These are phyloP conservation scores for Scaptomyza montana DNA, from an alignment of 1,140 invertebrate genomes.

Conservation along the genomic window DNA sequence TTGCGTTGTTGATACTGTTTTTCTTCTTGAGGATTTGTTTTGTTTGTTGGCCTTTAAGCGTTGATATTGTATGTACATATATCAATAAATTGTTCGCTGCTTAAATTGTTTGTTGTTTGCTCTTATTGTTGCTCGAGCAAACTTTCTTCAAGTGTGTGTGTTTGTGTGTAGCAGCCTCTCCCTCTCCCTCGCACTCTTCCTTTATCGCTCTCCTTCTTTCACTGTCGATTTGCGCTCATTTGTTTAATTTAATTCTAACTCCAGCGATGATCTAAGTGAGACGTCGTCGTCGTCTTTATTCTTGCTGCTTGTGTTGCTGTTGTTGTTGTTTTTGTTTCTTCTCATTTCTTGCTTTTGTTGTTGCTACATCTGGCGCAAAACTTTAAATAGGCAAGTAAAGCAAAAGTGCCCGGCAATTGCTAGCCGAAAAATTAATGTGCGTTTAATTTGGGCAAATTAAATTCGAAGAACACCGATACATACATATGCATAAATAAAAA, in stretches of 20 bases:
- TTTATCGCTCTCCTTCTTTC: background rate
- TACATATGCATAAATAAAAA: background rate
- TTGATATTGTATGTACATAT: conserved; percentile 13
- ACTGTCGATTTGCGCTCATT: conserved; percentile 49
- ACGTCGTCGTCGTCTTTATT: conserved; percentile 49
- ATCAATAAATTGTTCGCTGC: conserved; percentile 46
- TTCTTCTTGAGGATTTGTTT: conserved; percentile 13
- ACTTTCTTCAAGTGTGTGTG: conserved; percentile 18
- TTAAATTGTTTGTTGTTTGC: conserved; percentile 30
- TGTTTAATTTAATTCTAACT: conserved; percentile 79
- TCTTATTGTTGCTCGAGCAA: conserved; percentile 13
- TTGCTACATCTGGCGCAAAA: conserved; percentile 62
- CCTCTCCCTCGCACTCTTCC: background rate
- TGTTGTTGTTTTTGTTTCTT: conserved; percentile 18
- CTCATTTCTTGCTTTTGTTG: conserved; percentile 21
- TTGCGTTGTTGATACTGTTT: too few species aligned
- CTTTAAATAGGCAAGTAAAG: conserved; percentile 45
- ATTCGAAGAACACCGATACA: conserved; percentile 41
- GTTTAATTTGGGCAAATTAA: conserved; percentile 75
- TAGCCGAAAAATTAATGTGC: conserved; percentile 71
- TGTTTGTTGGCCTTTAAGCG: conserved; percentile 61
- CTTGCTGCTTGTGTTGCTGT: conserved; percentile 47
- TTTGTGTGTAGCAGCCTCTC: too few species aligned
- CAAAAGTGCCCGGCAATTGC: conserved; percentile 41
- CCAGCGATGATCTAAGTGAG: conserved; percentile 81